Evolutionary conservation across 2,888 invertebrate species (phyloP).

Genomic region (Ornithoptera alexandrae): DNA sequence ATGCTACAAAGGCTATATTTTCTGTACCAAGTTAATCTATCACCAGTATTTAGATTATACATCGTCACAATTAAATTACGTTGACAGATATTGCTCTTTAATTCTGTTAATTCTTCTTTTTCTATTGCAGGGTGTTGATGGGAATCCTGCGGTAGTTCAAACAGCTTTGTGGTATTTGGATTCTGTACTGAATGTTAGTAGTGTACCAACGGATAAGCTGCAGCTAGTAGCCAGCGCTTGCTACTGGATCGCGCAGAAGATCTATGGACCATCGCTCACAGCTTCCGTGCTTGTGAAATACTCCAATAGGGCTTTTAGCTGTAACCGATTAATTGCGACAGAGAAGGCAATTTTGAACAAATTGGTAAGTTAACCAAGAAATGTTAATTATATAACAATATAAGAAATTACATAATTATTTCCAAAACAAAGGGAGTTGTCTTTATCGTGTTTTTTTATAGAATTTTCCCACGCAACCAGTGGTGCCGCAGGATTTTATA

Average conservation of each 20-base stretch:
- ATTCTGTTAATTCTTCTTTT: neutral
- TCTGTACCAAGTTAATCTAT: too few relatives aligned
- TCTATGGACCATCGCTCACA: constrained; percentile 45
- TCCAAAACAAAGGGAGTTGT: too few relatives aligned
- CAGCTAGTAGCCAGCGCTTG: constrained; percentile 62
- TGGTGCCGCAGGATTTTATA: constrained; percentile 62
- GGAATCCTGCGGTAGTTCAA: constrained; percentile 58
- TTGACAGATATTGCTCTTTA: neutral
- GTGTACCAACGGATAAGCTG: constrained; percentile 48
- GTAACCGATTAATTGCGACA: constrained; percentile 41
- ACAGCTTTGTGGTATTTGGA: constrained; percentile 65
- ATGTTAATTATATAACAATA: too few relatives aligned
- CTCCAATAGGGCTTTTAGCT: constrained; percentile 49
- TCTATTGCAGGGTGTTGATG: constrained; percentile 44
- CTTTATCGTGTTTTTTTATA: constrained; percentile 35
- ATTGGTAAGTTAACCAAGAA: constrained; percentile 44
- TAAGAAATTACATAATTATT: too few relatives aligned
- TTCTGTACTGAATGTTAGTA: constrained; percentile 42
- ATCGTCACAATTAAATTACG: neutral
- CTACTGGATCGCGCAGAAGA: constrained; percentile 66
- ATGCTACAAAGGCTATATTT: too few relatives aligned
- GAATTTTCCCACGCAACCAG: constrained; percentile 58
- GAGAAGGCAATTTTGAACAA: constrained; percentile 51
- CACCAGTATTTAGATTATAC: neutral
- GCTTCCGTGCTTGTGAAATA: constrained; percentile 48